Evolutionary conservation across 2,113 vertebrate genomes (phyloP), one percentile per base, ranked within the genome.

Genomic region (Vidua chalybeata): DNA sequence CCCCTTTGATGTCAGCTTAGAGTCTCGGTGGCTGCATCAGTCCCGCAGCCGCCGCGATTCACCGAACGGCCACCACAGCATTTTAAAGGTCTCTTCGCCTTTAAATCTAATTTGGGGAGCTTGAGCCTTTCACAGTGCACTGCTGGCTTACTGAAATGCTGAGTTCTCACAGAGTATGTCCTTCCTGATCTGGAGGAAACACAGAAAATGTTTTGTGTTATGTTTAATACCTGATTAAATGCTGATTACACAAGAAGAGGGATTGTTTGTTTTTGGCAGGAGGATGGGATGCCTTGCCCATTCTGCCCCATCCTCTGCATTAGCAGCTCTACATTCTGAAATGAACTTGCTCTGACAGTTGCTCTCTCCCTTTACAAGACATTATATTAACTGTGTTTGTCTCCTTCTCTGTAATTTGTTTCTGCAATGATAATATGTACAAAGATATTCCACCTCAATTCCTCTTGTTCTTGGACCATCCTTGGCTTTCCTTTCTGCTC

Each of bases 1-100:
- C 76, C 31, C 90, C 98, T 99, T 99, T 99, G 99, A 99, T 99
- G 99, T 99, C 98, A 98, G 97, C 97, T 98, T 98, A 98, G 97
- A 97, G 97, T 97, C 97, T 98, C 96, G 84, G 96, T 97, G 92
- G 96, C 98, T 98, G 98, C 98, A 98, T 97, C 91, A 90, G 97
- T 83, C 94, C 95, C 74, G 83, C 97, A 97, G 98, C 97, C 97
- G 90, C 97, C 95, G 71, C 95, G 85, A 93, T 97, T 95, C 43
- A 66, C 95, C 90, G 78, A 87, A 89, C 48, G 93, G 96, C 94
- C 96, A 89, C 86, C 93, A 26, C 94, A 94, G 89, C 82, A 61
- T 95, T 98, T 95, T 94, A 91, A 90, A 92, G 54, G 93, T 97
- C 95, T 96, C 87, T 97, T 94, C 4, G 8, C 90, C 81, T 96